phyloP scores from a whole-genome alignment of 2,113 vertebrate genomes.

The Eurystomus gularis region DNA sequence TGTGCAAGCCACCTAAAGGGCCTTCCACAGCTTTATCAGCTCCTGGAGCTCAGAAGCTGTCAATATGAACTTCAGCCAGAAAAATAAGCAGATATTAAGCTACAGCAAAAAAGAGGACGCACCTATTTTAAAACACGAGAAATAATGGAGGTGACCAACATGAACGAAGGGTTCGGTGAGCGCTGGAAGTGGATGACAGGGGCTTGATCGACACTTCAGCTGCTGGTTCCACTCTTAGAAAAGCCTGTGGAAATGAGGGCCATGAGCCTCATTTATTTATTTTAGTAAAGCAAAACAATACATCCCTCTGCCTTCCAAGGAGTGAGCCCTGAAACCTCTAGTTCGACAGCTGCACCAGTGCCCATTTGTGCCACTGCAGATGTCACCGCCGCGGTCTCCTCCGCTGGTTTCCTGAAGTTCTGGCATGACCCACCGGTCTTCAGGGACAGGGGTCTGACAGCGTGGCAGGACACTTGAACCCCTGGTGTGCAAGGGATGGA shows the following conservation, averaged over 20 bases:
- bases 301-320: neutral
- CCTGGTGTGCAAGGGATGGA: neutral
- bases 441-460: neutral
- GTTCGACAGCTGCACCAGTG: neutral
- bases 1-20: neutral
- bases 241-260: neutral
- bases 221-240: neutral
- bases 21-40: neutral
- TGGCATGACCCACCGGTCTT: neutral
- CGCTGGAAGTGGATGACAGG: neutral
- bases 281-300: neutral
- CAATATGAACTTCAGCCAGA: neutral
- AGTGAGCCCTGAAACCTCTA: fast-evolving
- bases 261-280: neutral
- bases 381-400: neutral
- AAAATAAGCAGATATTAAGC: neutral
- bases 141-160: neutral
- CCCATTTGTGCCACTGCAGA: neutral
- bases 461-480: neutral
- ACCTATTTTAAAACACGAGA: neutral
- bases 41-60: neutral
- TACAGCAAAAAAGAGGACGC: neutral
- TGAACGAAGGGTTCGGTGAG: neutral
- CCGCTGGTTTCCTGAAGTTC: neutral
- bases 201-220: neutral